A percentile compares a stretch with the other conserved stretches of the same genome.
phyloP scores from a whole-genome alignment of 92 coral and sea anemone species.

The Epizoanthus illoricatus region DNA sequence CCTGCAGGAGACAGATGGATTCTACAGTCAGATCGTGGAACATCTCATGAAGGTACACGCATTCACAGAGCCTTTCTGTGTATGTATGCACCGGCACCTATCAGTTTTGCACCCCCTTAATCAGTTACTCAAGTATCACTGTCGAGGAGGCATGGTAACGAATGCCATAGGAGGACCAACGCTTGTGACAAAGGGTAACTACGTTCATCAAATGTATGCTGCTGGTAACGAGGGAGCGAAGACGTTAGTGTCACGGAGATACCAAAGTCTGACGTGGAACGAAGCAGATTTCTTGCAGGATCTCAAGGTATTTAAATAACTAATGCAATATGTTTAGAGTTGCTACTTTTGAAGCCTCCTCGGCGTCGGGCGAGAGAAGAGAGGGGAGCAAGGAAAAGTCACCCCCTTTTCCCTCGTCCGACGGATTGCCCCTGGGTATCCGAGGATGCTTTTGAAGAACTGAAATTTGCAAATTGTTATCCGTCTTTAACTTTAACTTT shows the following conservation, averaged over 20 bases:
- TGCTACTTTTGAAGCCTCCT: background rate
- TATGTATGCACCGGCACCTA: conserved; percentile 55
- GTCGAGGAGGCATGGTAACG: conserved; percentile 55
- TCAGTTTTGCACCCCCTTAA: conserved; percentile 59
- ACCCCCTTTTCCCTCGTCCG: too few relatives aligned
- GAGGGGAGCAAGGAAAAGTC: too few relatives aligned
- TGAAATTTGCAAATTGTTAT: background rate
- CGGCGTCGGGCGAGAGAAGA: too few relatives aligned
- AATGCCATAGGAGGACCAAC: conserved; percentile 68
- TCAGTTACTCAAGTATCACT: conserved; percentile 61
- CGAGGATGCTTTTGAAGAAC: background rate
- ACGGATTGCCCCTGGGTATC: too few relatives aligned
- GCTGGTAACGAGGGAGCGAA: conserved; percentile 71
- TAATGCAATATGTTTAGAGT: background rate
- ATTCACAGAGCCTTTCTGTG: conserved; percentile 66
- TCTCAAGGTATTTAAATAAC: conserved; percentile 51
- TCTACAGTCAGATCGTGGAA: conserved; percentile 53
- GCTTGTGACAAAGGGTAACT: conserved; percentile 41
- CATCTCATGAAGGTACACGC: conserved; percentile 63
- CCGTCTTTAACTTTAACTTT: too few relatives aligned
- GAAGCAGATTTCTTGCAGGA: conserved; percentile 67
- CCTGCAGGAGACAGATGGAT: conserved; percentile 56
- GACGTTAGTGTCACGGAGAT: conserved; percentile 54
- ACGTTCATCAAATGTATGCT: conserved; percentile 69
- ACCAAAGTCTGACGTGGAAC: conserved; percentile 66